Conservation (phyloP, 2,113 vertebrate genomes). For the Tricholaema leucomelas region DNA sequence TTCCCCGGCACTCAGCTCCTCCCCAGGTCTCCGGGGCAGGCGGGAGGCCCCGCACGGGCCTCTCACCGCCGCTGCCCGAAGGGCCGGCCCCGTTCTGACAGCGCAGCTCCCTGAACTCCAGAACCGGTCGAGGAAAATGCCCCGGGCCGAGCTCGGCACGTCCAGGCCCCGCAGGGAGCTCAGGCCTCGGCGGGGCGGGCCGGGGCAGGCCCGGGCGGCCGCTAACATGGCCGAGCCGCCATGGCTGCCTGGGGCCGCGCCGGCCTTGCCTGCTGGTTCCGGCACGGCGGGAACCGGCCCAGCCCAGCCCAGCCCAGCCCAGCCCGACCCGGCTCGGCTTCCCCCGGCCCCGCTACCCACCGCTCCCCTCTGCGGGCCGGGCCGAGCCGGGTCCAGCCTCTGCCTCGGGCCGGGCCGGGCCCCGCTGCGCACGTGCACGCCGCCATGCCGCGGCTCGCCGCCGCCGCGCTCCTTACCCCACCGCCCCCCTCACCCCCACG, state of each 20-base stretch:
- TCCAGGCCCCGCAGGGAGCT: not conserved
- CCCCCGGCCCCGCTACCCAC: not conserved
- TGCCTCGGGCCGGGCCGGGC: no score
- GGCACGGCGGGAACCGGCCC: not conserved
- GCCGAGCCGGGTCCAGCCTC: not conserved
- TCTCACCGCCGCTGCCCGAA: not conserved
- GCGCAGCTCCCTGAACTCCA: not conserved
- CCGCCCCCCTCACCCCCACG: not conserved
- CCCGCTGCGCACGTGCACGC: not conserved
- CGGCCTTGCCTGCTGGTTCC: not conserved
- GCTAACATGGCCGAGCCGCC: not conserved
- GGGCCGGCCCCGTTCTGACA: not conserved
- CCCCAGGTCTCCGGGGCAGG: not conserved
- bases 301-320: not conserved
- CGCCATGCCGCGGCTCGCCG: not conserved
- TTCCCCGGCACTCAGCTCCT: no score
- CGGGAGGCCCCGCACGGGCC: not conserved
- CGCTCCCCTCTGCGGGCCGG: not conserved
- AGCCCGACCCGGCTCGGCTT: not conserved
- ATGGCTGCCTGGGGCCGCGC: not conserved
- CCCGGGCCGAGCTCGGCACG: no score
- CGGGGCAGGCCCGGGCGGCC: not conserved
- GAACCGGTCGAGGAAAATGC: not conserved
- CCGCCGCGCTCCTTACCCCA: not conserved
- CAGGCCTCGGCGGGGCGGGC: not conserved